phyloP scores from a whole-genome alignment of 2,113 vertebrate genomes.

The Nibea coibor region DNA sequence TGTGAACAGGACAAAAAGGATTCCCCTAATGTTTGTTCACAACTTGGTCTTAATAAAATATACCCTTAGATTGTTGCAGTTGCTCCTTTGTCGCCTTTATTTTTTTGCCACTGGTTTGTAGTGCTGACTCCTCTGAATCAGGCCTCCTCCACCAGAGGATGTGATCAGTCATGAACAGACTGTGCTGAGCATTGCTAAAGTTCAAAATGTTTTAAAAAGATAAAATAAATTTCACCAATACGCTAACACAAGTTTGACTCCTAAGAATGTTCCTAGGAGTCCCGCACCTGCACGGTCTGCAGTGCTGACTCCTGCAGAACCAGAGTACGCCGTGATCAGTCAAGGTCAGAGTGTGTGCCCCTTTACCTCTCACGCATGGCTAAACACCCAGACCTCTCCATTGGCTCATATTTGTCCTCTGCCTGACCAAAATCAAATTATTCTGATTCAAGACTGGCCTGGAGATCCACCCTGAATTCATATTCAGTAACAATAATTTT shows the following conservation, averaged over 20 bases:
- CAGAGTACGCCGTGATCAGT: conserved; percentile 54
- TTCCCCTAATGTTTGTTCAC: background rate
- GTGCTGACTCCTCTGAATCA: conserved; percentile 47
- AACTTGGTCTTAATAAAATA: background rate
- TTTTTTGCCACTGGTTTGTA: background rate
- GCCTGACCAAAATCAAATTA: conserved; percentile 59
- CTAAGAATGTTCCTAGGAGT: conserved; percentile 28
- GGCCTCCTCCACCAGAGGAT: conserved; percentile 5
- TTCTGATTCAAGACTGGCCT: conserved; percentile 46
- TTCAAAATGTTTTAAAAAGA: conserved; percentile 13
- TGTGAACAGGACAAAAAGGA: background rate
- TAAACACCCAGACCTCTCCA: conserved; percentile 52
- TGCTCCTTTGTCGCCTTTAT: background rate
- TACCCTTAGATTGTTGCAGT: background rate
- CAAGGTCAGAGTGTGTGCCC: conserved; percentile 61
- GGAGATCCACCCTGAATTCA: conserved; percentile 37
- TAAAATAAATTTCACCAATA: conserved; percentile 21
- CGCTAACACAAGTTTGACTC: conserved; percentile 10
- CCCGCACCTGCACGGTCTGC: conserved; percentile 21
- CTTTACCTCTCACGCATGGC: conserved; percentile 54
- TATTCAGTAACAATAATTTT: conserved; percentile 29
- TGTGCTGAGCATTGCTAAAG: conserved; percentile 16
- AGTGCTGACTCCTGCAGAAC: conserved; percentile 72
- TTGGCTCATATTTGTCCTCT: conserved; percentile 52
- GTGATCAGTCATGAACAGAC: conserved; percentile 30